Base-by-base conservation (phyloP, 2,113 vertebrate genomes). In the Carassius auratus region DNA sequence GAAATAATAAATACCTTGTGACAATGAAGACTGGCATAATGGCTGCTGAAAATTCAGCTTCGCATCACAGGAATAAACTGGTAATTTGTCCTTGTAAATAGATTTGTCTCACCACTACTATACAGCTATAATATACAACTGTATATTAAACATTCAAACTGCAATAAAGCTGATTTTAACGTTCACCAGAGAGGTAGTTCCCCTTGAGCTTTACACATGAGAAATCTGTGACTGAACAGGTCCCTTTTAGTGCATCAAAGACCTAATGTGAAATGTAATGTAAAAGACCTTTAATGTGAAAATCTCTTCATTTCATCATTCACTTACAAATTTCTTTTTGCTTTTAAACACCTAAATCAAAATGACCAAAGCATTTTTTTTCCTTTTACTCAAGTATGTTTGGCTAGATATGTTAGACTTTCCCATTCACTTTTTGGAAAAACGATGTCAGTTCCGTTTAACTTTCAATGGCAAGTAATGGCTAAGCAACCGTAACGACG, bases 241-340 rank as follows among this genome's bases (percentile, higher is more conserved):
- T 75, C 23, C n/a, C 13, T 75, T 75, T 75, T 15, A 50, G 12
- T 0, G 21, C 73, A 75, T 75, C 71, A 50, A 75, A 75, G 71
- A 3, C 30, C 30, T 30, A 30, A 30, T 30, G 30, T 30, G 30
- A 30, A 30, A 30, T 30, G 30, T 30, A 30, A 30, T 30, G 30
- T 30, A 30, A 30, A 30, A 30, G 30, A 30, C 30, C 73, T 75
- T 75, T 75, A 4, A 75, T 50, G 13, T 50, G 21, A 75, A 75
- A 75, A 75, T 75, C 42, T 55, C 45, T 15, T 76, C 8, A 52
- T 52, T 76, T 52, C 75, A 76, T 33, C 48, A 76, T 8, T 76
- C 42, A 45, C 5, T 74, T 74, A 48, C 38, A 48, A 48, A 74
- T 6, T 0, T 8, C 12, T 15, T 13, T 69, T 74, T 48, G 8